phyloP scores from a whole-genome alignment of 2,888 invertebrate species.

The Crossocerus cetratus region DNA sequence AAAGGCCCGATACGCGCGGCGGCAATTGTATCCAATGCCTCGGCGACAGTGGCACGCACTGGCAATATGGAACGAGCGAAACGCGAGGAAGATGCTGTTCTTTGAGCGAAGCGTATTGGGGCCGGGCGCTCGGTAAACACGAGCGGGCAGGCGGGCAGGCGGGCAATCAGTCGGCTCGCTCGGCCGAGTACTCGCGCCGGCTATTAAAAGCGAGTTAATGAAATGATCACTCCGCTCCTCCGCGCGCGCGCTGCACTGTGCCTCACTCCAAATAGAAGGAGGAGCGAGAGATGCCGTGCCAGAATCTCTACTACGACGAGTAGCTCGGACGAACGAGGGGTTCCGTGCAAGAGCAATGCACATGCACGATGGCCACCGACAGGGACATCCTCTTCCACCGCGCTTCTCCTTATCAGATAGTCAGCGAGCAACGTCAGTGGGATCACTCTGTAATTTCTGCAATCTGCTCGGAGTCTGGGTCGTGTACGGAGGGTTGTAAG shows the following conservation, averaged over 20 bases:
- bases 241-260: not conserved
- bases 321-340: not conserved
- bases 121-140: slow-evolving; percentile 7
- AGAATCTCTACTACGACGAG: no score
- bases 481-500: not conserved
- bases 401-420: not conserved
- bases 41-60: no score
- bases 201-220: slow-evolving; percentile 41
- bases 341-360: not conserved
- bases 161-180: slow-evolving; percentile 28
- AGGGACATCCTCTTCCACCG: not conserved
- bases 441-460: no score
- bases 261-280: slow-evolving; percentile 37
- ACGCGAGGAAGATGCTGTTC: slow-evolving; percentile 10
- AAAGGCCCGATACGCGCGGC: no score
- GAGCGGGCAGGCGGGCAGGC: slow-evolving; percentile 25
- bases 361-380: not conserved
- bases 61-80: no score
- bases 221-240: slow-evolving; percentile 26
- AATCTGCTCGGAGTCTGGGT: not conserved
- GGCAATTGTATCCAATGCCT: no score
- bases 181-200: slow-evolving; percentile 10
- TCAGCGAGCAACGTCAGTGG: no score
- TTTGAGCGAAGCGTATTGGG: slow-evolving; percentile 18
- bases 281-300: slow-evolving; percentile 2